Evolutionary conservation across 1,140 invertebrate species (phyloP).

Genomic region (Polypedilum vanderplanki): DNA sequence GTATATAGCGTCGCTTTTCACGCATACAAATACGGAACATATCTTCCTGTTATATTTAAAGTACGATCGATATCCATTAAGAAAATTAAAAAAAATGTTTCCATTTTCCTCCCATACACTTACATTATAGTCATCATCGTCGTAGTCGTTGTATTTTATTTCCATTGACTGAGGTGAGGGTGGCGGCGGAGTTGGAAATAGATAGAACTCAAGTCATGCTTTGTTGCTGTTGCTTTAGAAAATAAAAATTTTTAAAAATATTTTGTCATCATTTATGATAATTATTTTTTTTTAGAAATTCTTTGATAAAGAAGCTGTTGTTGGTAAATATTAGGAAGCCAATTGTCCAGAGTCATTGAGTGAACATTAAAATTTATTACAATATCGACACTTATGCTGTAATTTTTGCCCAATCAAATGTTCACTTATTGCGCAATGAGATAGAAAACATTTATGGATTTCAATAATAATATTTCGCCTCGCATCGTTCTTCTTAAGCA

Average conservation of each 20-base stretch:
- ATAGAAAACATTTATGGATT: slow-evolving; percentile 23
- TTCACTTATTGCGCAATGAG: not conserved
- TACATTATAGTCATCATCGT: not conserved
- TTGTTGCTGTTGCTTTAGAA: too few relatives aligned
- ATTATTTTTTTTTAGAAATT: too few relatives aligned
- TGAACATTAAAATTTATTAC: not conserved
- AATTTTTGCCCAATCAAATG: slow-evolving; percentile 27
- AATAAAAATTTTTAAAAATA: too few relatives aligned
- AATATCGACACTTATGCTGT: slow-evolving; percentile 26
- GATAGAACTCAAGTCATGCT: too few relatives aligned
- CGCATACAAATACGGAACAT: not conserved
- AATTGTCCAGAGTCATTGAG: slow-evolving; percentile 21
- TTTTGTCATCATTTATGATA: too few relatives aligned
- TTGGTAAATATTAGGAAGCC: not conserved
- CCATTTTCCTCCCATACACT: not conserved
- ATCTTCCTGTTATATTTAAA: slow-evolving; percentile 5
- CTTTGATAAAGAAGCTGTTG: too few relatives aligned
- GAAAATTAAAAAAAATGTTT: slow-evolving; percentile 29
- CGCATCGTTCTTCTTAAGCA: too few relatives aligned
- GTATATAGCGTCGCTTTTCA: not conserved
- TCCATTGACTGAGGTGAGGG: not conserved
- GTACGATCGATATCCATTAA: slow-evolving; percentile 26
- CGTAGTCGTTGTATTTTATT: not conserved
- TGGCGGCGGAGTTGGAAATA: too few relatives aligned
- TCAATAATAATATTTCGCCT: not conserved